Evolutionary conservation across 2,888 invertebrate species (phyloP).

Genomic region (Cataglyphis rosenhaueri): DNA sequence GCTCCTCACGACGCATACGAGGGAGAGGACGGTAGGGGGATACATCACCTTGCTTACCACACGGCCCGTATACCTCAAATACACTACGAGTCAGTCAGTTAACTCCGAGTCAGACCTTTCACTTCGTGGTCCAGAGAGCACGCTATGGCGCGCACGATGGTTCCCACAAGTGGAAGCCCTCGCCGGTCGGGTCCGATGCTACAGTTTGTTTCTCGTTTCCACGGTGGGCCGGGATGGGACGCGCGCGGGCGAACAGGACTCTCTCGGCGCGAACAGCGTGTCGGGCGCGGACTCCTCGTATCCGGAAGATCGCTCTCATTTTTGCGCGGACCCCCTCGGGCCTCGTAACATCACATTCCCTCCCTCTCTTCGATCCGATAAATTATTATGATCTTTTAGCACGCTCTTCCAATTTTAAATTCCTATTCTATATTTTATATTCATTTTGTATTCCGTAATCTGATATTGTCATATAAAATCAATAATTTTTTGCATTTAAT

Average conservation of each 20-base stretch:
- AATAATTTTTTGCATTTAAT: background rate
- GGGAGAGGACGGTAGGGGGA: constrained; percentile 61
- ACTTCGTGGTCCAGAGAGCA: constrained; percentile 85
- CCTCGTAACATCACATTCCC: background rate
- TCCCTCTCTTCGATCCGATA: background rate
- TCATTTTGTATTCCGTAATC: background rate
- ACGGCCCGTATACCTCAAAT: constrained; percentile 71
- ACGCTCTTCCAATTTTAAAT: too few species aligned
- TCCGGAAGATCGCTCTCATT: constrained; percentile 50
- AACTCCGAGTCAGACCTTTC: constrained; percentile 83
- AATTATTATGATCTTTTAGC: constrained; percentile 25
- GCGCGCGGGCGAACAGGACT: constrained; percentile 35
- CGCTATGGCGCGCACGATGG: constrained; percentile 82
- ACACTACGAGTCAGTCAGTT: constrained; percentile 78
- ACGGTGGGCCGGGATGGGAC: constrained; percentile 48
- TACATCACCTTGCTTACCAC: constrained; percentile 71
- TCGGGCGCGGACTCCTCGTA: constrained; percentile 61
- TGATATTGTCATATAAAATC: background rate
- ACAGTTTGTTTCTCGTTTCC: constrained; percentile 79
- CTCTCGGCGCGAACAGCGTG: constrained; percentile 43
- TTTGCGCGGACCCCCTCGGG: constrained; percentile 22
- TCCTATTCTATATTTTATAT: background rate
- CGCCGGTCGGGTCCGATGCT: constrained; percentile 77
- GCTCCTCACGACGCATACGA: constrained; percentile 5
- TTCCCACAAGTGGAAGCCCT: constrained; percentile 83